These are phyloP conservation scores for Myotis pilosus DNA, from an alignment of 2,797 vertebrate species.

Conservation along the genomic window DNA sequence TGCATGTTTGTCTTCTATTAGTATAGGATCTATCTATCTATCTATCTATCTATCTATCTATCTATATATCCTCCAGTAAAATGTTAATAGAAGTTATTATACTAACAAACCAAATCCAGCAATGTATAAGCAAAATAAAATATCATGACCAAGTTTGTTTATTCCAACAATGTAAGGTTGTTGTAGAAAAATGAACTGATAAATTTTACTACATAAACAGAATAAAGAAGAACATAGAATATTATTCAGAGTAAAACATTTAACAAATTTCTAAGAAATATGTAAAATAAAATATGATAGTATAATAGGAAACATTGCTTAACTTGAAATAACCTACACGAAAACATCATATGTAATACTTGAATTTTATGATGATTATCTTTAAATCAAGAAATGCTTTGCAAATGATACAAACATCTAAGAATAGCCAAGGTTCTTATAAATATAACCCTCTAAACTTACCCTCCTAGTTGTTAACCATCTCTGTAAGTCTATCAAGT, in stretches of 20 bases:
- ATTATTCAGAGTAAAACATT: neutral
- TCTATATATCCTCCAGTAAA: neutral
- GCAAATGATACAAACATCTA: neutral
- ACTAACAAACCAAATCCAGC: neutral
- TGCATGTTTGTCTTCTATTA: no score
- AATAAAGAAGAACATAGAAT: neutral
- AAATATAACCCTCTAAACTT: neutral
- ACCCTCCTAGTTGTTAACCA: neutral
- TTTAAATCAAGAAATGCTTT: neutral
- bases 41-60: no score
- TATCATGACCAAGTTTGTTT: neutral
- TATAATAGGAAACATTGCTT: neutral
- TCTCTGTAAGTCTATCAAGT: neutral
- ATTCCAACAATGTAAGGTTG: neutral
- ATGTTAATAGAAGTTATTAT: neutral
- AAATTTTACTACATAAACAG: neutral
- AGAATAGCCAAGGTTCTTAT: neutral
- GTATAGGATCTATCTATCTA: no score
- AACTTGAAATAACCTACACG: neutral
- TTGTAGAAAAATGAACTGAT: neutral
- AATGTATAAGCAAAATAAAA: neutral
- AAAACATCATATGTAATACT: neutral
- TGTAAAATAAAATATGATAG: neutral
- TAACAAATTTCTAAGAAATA: neutral
- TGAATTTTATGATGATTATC: neutral